Evolutionary conservation across 2,888 invertebrate genomes (phyloP).

Genomic region (Melieria crassipennis): DNA sequence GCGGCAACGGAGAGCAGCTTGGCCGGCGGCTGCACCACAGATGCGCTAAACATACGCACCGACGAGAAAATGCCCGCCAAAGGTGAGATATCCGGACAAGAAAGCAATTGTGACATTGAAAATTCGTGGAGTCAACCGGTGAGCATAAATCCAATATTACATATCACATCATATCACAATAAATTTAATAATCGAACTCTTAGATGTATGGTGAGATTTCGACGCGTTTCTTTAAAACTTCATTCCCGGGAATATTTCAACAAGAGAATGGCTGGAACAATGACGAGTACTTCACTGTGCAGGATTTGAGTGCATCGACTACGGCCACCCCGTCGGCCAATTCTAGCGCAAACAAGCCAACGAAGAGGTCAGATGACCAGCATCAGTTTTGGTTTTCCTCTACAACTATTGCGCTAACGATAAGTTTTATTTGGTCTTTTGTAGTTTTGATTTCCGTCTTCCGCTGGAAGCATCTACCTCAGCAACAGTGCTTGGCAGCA

Average conservation of each 20-base stretch:
- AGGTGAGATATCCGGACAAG: slow-evolving; percentile 87
- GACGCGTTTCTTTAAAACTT: slow-evolving; percentile 57
- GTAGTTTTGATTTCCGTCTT: slow-evolving; percentile 50
- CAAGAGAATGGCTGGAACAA: slow-evolving; percentile 60
- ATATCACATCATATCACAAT: neutral
- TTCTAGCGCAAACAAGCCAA: slow-evolving; percentile 29
- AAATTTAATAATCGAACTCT: neutral
- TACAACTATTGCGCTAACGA: neutral
- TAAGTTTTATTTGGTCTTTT: neutral
- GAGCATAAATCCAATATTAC: slow-evolving; percentile 51
- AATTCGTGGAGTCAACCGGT: slow-evolving; percentile 76
- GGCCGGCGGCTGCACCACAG: slow-evolving; percentile 54
- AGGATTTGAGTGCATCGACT: slow-evolving; percentile 59
- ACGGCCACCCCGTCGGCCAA: slow-evolving; percentile 31
- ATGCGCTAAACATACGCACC: slow-evolving; percentile 78
- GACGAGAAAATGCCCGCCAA: slow-evolving; percentile 89
- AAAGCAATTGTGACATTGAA: slow-evolving; percentile 84
- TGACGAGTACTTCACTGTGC: slow-evolving; percentile 59
- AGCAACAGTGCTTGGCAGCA: slow-evolving; percentile 28
- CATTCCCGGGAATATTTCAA: slow-evolving; percentile 55
- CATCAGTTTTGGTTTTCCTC: neutral
- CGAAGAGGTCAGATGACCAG: slow-evolving; percentile 51
- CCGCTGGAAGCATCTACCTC: slow-evolving; percentile 44
- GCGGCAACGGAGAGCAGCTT: slow-evolving; percentile 64
- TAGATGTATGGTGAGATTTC: slow-evolving; percentile 63